Base-by-base conservation (phyloP, 2,888 invertebrate species). In the Sycophila texana region DNA sequence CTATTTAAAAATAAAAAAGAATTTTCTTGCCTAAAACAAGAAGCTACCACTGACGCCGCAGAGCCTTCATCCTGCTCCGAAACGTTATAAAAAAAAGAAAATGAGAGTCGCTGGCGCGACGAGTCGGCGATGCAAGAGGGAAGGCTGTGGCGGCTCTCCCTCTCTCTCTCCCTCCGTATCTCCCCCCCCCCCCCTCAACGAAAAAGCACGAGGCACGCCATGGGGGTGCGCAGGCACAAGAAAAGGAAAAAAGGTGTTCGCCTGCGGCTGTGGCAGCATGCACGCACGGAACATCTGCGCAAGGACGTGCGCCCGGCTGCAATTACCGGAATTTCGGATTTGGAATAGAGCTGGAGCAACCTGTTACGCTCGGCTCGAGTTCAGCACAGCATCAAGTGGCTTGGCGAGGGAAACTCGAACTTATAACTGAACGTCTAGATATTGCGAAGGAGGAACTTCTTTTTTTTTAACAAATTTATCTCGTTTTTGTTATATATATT, bases 161-260 rank as follows among this genome's bases (percentile, higher is more conserved):
- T n/a, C 18, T 67, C 67, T 67, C 75, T 68, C 53, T 20, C 53
- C 22, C 55, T 61, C 76, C n/a, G 26, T 47, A 47, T 58, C n/a
- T 39, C 70, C 26, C 18, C 13, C 26, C n/a, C 18, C 70, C 26
- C 18, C 13, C 26, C 53, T 57, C 47, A 26, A 39, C 58, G 55
- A 76, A 71, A 76, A 76, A 68, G 86, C 87, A 87, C 87, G 86
- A 87, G 77, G 86, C 84, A 85, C 87, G 84, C 87, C 88, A 87
- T 86, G 85, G 88, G 89, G 89, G 88, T 86, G 87, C 86, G 82
- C 82, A 82, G 51, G 47, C 57, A 53, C 22, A 49, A 22, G 68
- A 49, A 18, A 47, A 49, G 39, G 20, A 71, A 58, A 70, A 67
- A 74, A 80, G 74, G 77, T 77, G 77, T 80, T 80, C 61, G 80